phyloP scores from a whole-genome alignment of 92 coral and sea anemone species.

The Bergia puertoricense region DNA sequence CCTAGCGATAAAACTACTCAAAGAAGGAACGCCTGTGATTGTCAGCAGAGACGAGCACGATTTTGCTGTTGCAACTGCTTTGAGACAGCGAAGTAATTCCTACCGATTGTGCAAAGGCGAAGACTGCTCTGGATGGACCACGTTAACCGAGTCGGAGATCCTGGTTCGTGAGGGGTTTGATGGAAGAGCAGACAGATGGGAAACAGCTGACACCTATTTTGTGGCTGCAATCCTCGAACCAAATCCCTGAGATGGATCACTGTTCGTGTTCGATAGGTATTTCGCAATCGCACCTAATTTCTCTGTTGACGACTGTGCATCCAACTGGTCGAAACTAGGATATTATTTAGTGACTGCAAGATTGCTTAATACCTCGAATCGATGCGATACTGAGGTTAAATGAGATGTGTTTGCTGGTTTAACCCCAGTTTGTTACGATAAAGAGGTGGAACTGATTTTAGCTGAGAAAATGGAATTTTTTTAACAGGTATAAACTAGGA shows the following conservation, averaged over 20 bases:
- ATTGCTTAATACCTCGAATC: not conserved
- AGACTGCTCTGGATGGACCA: slow-evolving; percentile 62
- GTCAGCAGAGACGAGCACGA: slow-evolving; percentile 64
- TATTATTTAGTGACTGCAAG: not conserved
- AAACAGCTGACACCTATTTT: slow-evolving; percentile 66
- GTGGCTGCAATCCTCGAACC: slow-evolving; percentile 61
- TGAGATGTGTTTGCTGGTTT: no score
- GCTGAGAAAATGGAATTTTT: not conserved
- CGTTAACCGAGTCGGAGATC: slow-evolving; percentile 45
- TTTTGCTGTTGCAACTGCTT: slow-evolving; percentile 69
- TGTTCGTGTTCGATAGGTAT: not conserved
- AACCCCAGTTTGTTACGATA: not conserved
- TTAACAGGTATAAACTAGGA: not conserved
- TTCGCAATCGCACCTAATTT: no score
- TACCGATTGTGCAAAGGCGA: slow-evolving; percentile 62
- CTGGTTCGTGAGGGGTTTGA: slow-evolving; percentile 68
- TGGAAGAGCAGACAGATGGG: slow-evolving; percentile 57
- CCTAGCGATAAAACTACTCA: slow-evolving; percentile 50
- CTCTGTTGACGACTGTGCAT: not conserved
- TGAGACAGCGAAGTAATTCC: slow-evolving; percentile 55
- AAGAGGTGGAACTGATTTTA: not conserved
- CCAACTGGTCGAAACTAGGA: not conserved
- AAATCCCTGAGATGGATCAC: not conserved
- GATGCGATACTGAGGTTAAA: not conserved
- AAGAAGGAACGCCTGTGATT: slow-evolving; percentile 70